Conservation (phyloP, 1,140 invertebrate genomes). For the Frieseomelitta varia region DNA sequence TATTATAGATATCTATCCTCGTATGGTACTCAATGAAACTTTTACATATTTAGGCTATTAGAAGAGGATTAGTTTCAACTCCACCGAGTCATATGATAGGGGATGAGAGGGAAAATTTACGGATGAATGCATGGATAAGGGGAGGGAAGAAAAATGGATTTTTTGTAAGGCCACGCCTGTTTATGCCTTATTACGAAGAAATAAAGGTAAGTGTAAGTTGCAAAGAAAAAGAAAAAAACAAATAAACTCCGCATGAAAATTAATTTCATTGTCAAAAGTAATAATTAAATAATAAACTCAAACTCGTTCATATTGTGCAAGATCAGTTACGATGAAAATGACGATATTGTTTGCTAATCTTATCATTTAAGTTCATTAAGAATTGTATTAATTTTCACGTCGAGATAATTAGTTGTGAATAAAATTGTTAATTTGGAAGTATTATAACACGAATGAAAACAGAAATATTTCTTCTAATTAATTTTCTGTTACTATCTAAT, state of each 20-base stretch:
- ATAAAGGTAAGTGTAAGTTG: constrained; percentile 87
- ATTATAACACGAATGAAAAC: not conserved
- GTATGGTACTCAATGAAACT: not conserved
- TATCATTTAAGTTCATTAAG: not conserved
- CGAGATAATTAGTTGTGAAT: not conserved
- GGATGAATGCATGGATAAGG: constrained; percentile 94
- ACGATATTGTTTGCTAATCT: not conserved
- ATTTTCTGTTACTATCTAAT: not conserved
- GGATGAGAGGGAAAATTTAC: constrained; percentile 86
- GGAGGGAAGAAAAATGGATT: constrained; percentile 90
- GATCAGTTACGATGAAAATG: not conserved
- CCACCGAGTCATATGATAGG: constrained; percentile 94
- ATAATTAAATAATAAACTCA: not conserved
- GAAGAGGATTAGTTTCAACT: constrained; percentile 92
- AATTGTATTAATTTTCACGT: not conserved
- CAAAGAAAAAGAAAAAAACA: not conserved
- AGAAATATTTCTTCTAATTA: not conserved
- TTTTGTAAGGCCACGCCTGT: constrained; percentile 93
- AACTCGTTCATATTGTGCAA: not conserved
- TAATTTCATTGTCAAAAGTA: not conserved
- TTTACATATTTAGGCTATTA: constrained; percentile 84
- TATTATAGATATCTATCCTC: constrained; percentile 1
- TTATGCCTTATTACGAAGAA: constrained; percentile 97
- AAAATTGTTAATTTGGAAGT: not conserved
- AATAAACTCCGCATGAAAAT: not conserved